A percentile compares a stretch with the other conserved stretches of the same genome.
Conservation (phyloP, 2,888 invertebrate genomes). For the Mamestra brassicae region DNA sequence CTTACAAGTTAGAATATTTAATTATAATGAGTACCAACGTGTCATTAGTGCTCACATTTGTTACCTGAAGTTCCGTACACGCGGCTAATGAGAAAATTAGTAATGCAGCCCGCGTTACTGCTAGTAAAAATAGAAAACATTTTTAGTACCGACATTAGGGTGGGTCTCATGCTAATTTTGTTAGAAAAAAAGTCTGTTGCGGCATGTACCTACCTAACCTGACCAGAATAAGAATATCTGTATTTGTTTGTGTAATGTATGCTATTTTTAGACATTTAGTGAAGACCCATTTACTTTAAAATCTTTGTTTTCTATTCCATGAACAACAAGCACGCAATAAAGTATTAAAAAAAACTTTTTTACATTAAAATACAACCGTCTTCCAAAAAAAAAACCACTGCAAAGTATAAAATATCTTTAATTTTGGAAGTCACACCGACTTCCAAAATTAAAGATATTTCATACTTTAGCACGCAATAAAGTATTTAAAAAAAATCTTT, state of each 20-base stretch:
- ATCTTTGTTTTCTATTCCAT: no score
- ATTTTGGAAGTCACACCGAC: no score
- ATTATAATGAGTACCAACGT: conserved; percentile 23
- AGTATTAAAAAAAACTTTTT: no score
- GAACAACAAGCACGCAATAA: no score
- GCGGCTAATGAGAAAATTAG: conserved; percentile 56
- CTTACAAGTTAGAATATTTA: conserved; percentile 7
- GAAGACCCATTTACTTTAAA: no score
- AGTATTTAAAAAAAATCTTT: no score
- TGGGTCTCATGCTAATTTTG: conserved; percentile 35
- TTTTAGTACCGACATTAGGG: conserved; percentile 35
- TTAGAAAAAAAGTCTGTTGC: conserved; percentile 11
- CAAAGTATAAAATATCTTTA: no score
- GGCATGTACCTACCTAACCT: not conserved
- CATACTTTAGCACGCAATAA: no score
- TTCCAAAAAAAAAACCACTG: no score
- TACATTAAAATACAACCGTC: no score
- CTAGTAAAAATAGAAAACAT: conserved; percentile 44
- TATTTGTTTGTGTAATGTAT: not conserved
- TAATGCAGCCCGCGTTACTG: conserved; percentile 37
- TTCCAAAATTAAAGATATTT: no score
- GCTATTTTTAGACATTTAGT: no score
- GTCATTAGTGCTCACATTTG: conserved; percentile 52
- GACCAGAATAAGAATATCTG: not conserved
- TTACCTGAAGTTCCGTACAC: conserved; percentile 37